Evolutionary conservation across 2,113 vertebrate genomes (phyloP).

Genomic region (Alexandromys fortis): DNA sequence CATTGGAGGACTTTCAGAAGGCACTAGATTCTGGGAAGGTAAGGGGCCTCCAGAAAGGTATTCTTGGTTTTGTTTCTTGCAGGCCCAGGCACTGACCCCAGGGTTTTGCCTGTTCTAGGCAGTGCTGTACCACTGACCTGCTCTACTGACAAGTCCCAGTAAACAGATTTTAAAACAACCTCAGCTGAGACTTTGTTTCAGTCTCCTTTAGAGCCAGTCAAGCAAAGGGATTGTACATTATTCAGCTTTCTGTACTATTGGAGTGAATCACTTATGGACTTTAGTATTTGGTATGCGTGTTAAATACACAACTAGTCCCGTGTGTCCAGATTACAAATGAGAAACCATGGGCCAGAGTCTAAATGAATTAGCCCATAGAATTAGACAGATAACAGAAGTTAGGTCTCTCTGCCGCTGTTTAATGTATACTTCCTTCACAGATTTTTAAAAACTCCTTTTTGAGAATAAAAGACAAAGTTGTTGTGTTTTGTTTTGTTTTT

Average conservation of each 20-base stretch:
- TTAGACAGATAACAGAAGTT: not conserved
- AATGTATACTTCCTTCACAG: not conserved
- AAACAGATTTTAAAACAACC: not conserved
- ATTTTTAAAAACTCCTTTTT: not conserved
- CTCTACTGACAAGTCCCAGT: not conserved
- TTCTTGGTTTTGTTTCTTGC: not conserved
- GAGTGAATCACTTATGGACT: constrained; percentile 16
- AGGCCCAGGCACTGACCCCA: not conserved
- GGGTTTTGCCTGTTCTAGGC: not conserved
- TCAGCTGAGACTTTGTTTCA: not conserved
- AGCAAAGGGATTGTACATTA: not conserved
- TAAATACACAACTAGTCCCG: not conserved
- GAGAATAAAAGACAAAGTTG: not conserved
- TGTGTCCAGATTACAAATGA: constrained; percentile 6
- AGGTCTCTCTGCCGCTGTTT: not conserved
- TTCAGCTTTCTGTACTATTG: not conserved
- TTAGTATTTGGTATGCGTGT: not conserved
- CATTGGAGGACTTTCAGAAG: constrained; percentile 96
- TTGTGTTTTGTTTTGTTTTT: not conserved
- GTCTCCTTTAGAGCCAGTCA: not conserved
- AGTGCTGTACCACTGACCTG: not conserved
- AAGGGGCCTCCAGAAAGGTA: constrained; percentile 67
- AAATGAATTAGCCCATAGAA: not conserved
- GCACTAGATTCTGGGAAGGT: constrained; percentile 95
- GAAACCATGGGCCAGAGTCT: not conserved